Evolutionary conservation across 2,113 vertebrate genomes (phyloP), one percentile per base, ranked within the genome.

Genomic region (Neogale vison): DNA sequence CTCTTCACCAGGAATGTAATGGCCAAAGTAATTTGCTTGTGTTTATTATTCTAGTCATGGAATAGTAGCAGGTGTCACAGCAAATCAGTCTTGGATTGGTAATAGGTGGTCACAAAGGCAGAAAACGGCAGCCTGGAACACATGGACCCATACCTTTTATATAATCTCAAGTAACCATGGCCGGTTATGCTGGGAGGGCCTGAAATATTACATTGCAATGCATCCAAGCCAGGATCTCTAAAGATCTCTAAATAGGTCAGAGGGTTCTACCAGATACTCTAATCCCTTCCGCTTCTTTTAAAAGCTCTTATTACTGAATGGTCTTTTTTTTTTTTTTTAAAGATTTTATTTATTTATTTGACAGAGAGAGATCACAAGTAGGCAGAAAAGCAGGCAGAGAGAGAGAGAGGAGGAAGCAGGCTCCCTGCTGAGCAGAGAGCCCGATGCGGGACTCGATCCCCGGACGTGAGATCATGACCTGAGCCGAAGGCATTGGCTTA

Each of bases 11-110:
- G 18, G 89, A 81, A 59, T 57, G 15, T 26, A 31, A 36, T 42
- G 29, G 61, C 57, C 88, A 34, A 50, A 23, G 90, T 15, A 20
- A 81, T 55, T 69, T 72, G 77, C 84, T 47, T 34, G 26, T 77
- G 29, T 84, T 95, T 85, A 24, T 95, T 94, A 90, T 96, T 98
- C 97, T 71, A 72, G 65, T 80, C 82, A 42, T 29, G 45, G 77
- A 59, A 23, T 47, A 72, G 80, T 45, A 63, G 86, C 77, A 76
- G 61, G 59, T 97, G 86, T 90, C 71, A 90, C 17, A 87, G 65
- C 42, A 26, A 36, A 63, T 95, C 71, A 57, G 0, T 91, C 39
- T 88, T 10, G 74, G 69, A 11, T 95, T 76, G 88, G 67, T 93
- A 79, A 79, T 74, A 86, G 80, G 72, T 90, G 71, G 24, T 93